phyloP scores from a whole-genome alignment of 30 jellyfish, hydroid and myxozoan genomes.

The Turritopsis rubra region DNA sequence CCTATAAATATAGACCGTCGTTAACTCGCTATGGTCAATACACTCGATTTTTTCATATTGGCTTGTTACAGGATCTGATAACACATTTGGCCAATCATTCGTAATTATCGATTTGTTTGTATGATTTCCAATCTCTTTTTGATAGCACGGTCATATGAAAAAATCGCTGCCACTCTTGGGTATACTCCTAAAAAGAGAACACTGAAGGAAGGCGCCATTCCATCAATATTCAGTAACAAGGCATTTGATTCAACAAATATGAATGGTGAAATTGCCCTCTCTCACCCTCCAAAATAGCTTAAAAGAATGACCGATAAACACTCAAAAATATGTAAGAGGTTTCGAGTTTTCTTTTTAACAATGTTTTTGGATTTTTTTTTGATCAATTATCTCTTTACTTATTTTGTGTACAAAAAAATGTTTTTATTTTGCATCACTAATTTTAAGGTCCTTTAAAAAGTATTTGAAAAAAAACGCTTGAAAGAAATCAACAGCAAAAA shows the following conservation, averaged over 20 bases:
- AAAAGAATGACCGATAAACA: not conserved
- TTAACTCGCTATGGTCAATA: too few relatives aligned
- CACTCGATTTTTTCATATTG: too few relatives aligned
- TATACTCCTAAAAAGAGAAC: constrained; percentile 3
- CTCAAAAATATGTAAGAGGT: not conserved
- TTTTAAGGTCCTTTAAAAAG: not conserved
- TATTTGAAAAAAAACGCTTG: not conserved
- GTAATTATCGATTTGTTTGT: too few relatives aligned
- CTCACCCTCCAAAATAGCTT: not conserved
- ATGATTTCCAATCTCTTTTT: too few relatives aligned
- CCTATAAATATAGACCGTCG: too few relatives aligned
- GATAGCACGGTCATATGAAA: too few relatives aligned
- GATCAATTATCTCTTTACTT: not conserved
- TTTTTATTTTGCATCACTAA: not conserved
- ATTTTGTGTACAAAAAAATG: not conserved
- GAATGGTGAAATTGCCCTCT: not conserved
- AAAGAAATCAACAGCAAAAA: not conserved
- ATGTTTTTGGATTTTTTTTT: not conserved
- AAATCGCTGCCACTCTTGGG: not conserved
- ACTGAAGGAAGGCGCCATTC: not conserved
- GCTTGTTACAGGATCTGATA: too few relatives aligned
- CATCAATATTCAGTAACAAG: not conserved
- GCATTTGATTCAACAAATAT: not conserved
- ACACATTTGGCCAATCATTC: too few relatives aligned
- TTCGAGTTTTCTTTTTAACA: not conserved